phyloP scores from a whole-genome alignment of 2,888 invertebrate species.

The Cordilura impudica region DNA sequence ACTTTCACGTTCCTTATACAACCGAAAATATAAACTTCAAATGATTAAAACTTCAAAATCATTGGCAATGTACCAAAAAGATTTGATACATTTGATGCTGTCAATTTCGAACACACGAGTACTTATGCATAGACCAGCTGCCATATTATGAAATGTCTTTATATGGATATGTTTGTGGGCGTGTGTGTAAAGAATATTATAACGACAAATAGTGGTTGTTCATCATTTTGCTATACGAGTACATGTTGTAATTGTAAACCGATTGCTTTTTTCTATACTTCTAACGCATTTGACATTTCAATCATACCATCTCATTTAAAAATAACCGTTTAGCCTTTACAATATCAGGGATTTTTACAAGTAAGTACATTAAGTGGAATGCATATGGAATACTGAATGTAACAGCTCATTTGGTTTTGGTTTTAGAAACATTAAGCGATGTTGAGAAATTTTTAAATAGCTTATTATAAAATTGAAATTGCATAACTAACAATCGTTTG shows the following conservation, averaged over 20 bases:
- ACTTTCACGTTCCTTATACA: not conserved
- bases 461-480: not conserved
- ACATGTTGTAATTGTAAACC: conserved; percentile 33
- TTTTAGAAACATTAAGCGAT: not conserved
- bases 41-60: conserved; percentile 54
- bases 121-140: not conserved
- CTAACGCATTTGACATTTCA: conserved; percentile 42
- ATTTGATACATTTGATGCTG: conserved; percentile 48
- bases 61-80: conserved; percentile 43
- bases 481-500: no score
- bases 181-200: not conserved
- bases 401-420: not conserved
- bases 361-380: no score
- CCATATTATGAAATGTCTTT: not conserved
- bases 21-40: conserved; percentile 22
- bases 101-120: conserved; percentile 8
- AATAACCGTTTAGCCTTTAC: not conserved
- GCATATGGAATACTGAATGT: not conserved
- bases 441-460: not conserved
- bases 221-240: not conserved
- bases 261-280: conserved; percentile 38
- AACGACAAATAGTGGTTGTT: not conserved
- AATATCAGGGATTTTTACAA: not conserved
- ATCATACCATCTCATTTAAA: conserved; percentile 28
- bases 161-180: not conserved